A percentile compares a stretch with the other conserved stretches of the same genome.
Evolutionary conservation across 1,140 invertebrate species (phyloP).

Genomic region (Drosophila mayri): DNA sequence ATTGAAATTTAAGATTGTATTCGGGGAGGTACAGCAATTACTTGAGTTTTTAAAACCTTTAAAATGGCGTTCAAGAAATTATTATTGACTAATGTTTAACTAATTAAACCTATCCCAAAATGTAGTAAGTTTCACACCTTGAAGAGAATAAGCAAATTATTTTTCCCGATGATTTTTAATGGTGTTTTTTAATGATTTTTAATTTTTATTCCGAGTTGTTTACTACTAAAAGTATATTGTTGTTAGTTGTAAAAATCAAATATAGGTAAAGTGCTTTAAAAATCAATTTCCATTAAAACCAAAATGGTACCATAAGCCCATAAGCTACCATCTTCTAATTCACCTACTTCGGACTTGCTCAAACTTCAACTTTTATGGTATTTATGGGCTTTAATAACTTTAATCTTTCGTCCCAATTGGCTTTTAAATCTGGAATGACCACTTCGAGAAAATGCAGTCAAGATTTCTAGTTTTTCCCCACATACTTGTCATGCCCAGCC

Average conservation of each 20-base stretch:
- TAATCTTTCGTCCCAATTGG: slow-evolving; percentile 17
- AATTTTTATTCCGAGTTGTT: background rate
- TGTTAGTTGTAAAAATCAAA: background rate
- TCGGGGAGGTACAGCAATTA: background rate
- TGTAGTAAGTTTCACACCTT: too few relatives aligned
- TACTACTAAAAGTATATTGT: too few relatives aligned
- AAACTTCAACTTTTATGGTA: slow-evolving; percentile 3
- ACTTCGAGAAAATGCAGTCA: slow-evolving; percentile 30
- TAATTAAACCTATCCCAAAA: too few relatives aligned
- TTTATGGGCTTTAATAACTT: slow-evolving; percentile 21
- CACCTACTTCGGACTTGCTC: background rate
- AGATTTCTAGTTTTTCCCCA: slow-evolving; percentile 26
- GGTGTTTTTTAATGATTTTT: too few relatives aligned
- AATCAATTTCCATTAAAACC: background rate
- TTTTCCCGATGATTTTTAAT: too few relatives aligned
- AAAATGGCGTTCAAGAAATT: too few relatives aligned
- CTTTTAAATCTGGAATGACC: slow-evolving; percentile 48
- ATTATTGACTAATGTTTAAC: too few relatives aligned
- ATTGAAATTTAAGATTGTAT: background rate
- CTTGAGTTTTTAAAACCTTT: background rate
- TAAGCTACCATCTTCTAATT: slow-evolving; percentile 3
- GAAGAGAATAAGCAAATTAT: too few relatives aligned
- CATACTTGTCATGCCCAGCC: slow-evolving; percentile 36
- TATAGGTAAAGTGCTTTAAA: background rate
- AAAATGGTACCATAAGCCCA: background rate